Evolutionary conservation across 2,113 vertebrate species (phyloP).

Genomic region (Nibea coibor): DNA sequence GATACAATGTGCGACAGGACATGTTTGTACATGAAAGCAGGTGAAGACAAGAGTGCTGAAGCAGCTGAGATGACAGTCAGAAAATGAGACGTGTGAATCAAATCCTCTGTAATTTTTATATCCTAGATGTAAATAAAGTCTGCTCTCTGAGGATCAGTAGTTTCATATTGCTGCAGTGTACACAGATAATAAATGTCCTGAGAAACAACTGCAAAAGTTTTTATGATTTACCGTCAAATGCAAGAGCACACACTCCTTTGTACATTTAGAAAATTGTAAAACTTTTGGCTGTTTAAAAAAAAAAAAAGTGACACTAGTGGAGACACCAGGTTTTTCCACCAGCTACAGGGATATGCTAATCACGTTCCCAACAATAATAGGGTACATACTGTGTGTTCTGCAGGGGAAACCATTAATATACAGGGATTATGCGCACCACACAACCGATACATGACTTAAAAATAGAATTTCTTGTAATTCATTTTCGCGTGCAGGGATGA

Average conservation of each 20-base stretch:
- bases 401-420: conserved; percentile 4
- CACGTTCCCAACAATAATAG: background rate
- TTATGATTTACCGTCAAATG: background rate
- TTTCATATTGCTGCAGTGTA: background rate
- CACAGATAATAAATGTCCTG: conserved; percentile 7
- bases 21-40: conserved; percentile 5
- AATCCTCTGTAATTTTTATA: background rate
- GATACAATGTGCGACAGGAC: background rate
- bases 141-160: conserved; percentile 17
- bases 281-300: conserved; percentile 1
- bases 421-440: conserved; percentile 15
- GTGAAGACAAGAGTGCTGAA: conserved; percentile 2
- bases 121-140: background rate
- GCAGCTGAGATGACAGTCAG: background rate
- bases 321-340: conserved; percentile 10
- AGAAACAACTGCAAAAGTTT: background rate
- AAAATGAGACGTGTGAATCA: background rate
- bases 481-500: background rate
- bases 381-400: background rate
- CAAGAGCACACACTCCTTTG: background rate
- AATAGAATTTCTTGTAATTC: conserved; percentile 4
- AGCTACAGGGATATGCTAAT: conserved; percentile 1
- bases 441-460: background rate
- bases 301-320: background rate
- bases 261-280: background rate